phyloP scores from a whole-genome alignment of 2,797 vertebrate genomes.

The Cryptoprocta ferox region DNA sequence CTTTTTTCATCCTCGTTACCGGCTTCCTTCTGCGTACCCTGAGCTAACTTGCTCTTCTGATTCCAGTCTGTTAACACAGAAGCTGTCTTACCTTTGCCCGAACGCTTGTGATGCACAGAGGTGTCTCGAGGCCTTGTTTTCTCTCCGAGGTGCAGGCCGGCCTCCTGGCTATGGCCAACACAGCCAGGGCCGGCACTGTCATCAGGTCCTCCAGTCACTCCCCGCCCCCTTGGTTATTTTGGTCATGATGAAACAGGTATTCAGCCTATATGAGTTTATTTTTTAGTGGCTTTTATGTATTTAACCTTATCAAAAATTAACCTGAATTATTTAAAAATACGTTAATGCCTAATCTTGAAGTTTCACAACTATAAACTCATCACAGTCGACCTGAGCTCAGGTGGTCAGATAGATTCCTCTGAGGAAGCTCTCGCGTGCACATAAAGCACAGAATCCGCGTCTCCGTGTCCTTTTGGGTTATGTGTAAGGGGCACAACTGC shows the following conservation, averaged over 20 bases:
- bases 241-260: background rate
- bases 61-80: background rate
- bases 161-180: fast-evolving
- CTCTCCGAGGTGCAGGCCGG: background rate
- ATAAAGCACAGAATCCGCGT: background rate
- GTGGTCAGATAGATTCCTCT: background rate
- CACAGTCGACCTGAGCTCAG: background rate
- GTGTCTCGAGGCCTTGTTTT: background rate
- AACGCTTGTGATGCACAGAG: background rate
- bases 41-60: background rate
- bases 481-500: background rate
- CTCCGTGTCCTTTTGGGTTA: background rate
- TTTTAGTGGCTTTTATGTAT: background rate
- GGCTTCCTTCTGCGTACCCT: background rate
- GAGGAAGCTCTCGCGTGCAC: background rate
- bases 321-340: background rate
- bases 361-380: background rate
- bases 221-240: background rate
- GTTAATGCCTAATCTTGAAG: background rate
- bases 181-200: too few species aligned
- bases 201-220: fast-evolving
- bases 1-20: background rate
- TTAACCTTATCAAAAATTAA: background rate
- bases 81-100: background rate
- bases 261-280: background rate